phyloP scores from a whole-genome alignment of 2,888 invertebrate genomes.

The Sabellastarte sp. region DNA sequence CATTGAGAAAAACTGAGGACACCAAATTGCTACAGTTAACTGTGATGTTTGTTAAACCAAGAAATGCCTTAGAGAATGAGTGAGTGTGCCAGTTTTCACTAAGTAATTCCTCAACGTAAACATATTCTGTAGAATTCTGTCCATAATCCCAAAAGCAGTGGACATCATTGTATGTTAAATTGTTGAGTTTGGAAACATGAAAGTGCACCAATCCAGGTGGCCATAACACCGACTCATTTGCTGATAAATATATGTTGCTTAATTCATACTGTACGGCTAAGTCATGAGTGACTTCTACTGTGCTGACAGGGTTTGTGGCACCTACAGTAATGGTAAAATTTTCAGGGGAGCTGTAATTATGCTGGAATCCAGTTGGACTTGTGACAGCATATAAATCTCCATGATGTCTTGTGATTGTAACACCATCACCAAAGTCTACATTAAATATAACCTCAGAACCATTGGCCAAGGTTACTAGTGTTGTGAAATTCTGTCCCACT shows the following conservation, averaged over 20 bases:
- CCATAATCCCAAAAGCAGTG: not conserved
- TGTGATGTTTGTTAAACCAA: not conserved
- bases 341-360: not conserved
- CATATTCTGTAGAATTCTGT: not conserved
- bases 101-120: too few species aligned
- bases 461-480: not conserved
- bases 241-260: not conserved
- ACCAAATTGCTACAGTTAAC: conserved; percentile 7
- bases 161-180: not conserved
- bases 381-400: not conserved
- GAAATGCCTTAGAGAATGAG: not conserved
- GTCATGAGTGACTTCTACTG: not conserved
- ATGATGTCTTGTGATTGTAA: not conserved
- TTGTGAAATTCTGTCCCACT: not conserved
- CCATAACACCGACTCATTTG: not conserved
- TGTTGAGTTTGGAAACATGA: not conserved
- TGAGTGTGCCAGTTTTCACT: too few species aligned
- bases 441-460: not conserved
- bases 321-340: not conserved
- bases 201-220: not conserved
- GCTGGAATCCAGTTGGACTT: not conserved
- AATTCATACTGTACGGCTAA: not conserved
- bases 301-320: not conserved
- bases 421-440: not conserved
- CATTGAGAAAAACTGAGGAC: not conserved